Evolutionary conservation across 2,113 vertebrate species (phyloP).

Genomic region (Tachycineta bicolor): DNA sequence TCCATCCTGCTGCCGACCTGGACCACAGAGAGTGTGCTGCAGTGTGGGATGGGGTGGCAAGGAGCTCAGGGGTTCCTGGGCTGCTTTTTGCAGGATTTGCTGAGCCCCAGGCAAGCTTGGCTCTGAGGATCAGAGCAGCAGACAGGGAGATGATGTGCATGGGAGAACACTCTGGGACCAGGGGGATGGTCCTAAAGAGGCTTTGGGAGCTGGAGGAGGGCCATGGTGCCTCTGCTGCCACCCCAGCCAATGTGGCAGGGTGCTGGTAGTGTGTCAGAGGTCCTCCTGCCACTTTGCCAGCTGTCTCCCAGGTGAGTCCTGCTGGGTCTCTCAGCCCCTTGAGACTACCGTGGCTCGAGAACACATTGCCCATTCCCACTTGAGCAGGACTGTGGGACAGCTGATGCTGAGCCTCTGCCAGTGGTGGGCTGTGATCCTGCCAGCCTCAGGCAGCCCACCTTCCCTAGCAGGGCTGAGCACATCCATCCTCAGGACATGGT

Average conservation of each 20-base stretch:
- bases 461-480: background rate
- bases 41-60: background rate
- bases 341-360: background rate
- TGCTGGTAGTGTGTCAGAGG: background rate
- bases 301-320: background rate
- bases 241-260: background rate
- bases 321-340: background rate
- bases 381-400: background rate
- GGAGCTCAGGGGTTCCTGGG: background rate
- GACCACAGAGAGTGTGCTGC: background rate
- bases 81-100: background rate
- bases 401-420: background rate
- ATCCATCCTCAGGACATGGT: background rate
- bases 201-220: background rate
- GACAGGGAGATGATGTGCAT: background rate
- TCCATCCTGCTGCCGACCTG: background rate
- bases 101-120: background rate
- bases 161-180: background rate
- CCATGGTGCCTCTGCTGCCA: background rate
- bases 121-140: background rate
- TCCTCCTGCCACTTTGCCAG: background rate
- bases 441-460: background rate
- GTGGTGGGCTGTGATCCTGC: background rate
- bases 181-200: background rate
- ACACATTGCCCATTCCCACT: background rate